Conservation (phyloP, 92 coral and sea anemone species). For the Desmophyllum pertusum region DNA sequence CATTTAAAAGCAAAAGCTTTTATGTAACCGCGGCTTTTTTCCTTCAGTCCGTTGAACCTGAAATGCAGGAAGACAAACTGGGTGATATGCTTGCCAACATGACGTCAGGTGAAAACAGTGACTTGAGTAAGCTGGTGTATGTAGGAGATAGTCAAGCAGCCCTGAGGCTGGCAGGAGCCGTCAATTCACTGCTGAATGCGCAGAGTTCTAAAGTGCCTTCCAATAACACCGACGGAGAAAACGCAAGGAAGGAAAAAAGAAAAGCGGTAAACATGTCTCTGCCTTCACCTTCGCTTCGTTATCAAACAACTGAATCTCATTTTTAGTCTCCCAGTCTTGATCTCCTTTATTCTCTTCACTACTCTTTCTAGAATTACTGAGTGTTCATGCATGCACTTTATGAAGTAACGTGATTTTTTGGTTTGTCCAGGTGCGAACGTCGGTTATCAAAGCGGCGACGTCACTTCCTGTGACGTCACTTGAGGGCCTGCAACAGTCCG, state of each 20-base stretch:
- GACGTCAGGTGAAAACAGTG: slow-evolving; percentile 59
- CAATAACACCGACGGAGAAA: slow-evolving; percentile 14
- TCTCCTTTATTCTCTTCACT: too few species aligned
- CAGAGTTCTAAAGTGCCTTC: slow-evolving; percentile 40
- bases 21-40: neutral
- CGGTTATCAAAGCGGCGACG: slow-evolving; percentile 30
- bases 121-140: slow-evolving; percentile 30
- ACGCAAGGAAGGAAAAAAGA: slow-evolving; percentile 8
- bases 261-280: slow-evolving; percentile 15
- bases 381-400: neutral
- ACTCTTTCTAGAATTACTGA: neutral
- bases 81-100: slow-evolving; percentile 45
- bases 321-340: too few species aligned
- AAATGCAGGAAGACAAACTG: slow-evolving; percentile 42
- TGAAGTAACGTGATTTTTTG: neutral
- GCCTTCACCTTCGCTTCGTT: too few species aligned
- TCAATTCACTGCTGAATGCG: slow-evolving; percentile 57
- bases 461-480: slow-evolving; percentile 53
- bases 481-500: slow-evolving; percentile 41
- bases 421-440: slow-evolving; percentile 21
- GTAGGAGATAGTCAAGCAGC: slow-evolving; percentile 53
- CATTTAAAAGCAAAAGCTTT: neutral
- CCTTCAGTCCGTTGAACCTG: slow-evolving; percentile 49
- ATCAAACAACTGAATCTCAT: too few species aligned
- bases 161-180: slow-evolving; percentile 46